Percentiles rank a stretch among this genome's conserved stretches.
Evolutionary conservation across 2,888 invertebrate species (phyloP).

Genomic region (Clunio marinus): DNA sequence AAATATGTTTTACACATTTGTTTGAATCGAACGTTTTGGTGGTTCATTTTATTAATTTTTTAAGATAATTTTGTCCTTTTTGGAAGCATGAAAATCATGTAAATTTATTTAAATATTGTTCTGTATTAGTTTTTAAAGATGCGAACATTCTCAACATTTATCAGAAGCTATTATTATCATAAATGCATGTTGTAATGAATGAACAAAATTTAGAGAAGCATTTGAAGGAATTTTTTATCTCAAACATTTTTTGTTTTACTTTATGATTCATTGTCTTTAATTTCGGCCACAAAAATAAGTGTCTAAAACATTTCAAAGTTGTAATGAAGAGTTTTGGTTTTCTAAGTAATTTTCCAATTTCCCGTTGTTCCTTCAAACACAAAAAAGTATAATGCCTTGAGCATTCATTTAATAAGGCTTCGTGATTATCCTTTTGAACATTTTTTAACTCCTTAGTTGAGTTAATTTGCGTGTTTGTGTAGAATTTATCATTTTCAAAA

Average conservation of each 20-base stretch:
- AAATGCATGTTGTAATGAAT: neutral
- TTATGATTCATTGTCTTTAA: too few species aligned
- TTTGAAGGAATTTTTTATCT: too few species aligned
- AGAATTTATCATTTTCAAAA: conserved; percentile 23
- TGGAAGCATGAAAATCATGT: too few species aligned
- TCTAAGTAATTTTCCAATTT: conserved; percentile 3
- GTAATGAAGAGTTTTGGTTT: too few species aligned
- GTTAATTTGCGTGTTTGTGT: conserved; percentile 25
- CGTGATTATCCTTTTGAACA: conserved; percentile 7
- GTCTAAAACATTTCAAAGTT: too few species aligned
- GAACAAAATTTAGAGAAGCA: too few species aligned
- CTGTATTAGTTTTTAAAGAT: neutral
- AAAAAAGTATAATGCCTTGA: neutral
- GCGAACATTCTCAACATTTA: conserved; percentile 14
- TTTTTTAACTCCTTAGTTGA: neutral
- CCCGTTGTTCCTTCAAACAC: neutral
- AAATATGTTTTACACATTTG: too few species aligned
- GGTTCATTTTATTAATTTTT: too few species aligned
- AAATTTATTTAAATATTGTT: conserved; percentile 24
- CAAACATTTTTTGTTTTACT: too few species aligned
- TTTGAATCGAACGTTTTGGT: neutral
- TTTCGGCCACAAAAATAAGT: too few species aligned
- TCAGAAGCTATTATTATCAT: neutral
- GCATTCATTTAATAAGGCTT: neutral
- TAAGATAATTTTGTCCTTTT: too few species aligned